Conservation (phyloP, 2,888 invertebrate genomes). For the Aethes cnicana region DNA sequence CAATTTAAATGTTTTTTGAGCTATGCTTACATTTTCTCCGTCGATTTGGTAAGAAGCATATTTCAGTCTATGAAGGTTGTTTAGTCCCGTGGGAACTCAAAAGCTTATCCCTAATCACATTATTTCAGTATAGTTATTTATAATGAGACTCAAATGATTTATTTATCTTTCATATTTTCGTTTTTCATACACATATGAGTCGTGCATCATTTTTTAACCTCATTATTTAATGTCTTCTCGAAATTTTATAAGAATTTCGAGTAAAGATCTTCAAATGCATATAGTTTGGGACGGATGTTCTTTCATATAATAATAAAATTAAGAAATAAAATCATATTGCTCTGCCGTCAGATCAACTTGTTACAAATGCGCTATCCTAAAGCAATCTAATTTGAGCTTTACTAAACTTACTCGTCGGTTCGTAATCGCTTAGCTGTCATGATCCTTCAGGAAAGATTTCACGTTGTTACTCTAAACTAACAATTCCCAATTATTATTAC, state of each 20-base stretch:
- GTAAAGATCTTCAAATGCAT: constrained; percentile 24
- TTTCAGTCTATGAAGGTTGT: constrained; percentile 18
- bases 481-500: no score
- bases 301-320: constrained; percentile 14
- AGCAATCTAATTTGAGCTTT: constrained; percentile 17
- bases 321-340: constrained; percentile 18
- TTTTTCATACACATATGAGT: neutral
- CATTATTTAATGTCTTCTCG: no score
- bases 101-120: neutral
- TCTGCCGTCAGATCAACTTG: constrained; percentile 10
- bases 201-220: neutral
- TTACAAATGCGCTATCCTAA: neutral
- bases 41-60: constrained; percentile 11
- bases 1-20: constrained; percentile 26
- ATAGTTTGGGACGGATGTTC: constrained; percentile 24
- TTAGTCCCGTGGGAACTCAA: constrained; percentile 12
- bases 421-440: constrained; percentile 6
- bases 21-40: constrained; percentile 15
- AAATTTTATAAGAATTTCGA: neutral
- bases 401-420: constrained; percentile 4
- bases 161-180: no score
- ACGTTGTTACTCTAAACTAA: no score
- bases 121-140: neutral
- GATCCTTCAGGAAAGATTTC: neutral
- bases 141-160: constrained; percentile 4